Percentiles rank a stretch among this genome's conserved stretches.
These are phyloP conservation scores for Melanitta fusca DNA, from an alignment of 2,797 vertebrate genomes.

Conservation along the genomic window DNA sequence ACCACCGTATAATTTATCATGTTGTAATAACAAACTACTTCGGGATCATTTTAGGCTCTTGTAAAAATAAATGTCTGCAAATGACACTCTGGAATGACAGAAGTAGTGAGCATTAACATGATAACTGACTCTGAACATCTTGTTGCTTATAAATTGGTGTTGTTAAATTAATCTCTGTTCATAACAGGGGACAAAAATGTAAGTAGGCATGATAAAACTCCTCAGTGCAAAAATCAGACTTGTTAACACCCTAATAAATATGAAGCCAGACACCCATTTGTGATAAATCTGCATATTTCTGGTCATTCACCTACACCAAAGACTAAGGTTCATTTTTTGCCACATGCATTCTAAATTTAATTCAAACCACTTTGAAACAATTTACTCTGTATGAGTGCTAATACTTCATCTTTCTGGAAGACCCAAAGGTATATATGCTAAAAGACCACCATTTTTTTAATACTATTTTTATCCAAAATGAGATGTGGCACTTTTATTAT, in stretches of 20 bases:
- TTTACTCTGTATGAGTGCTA: background rate
- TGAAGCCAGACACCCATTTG: background rate
- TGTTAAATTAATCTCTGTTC: slow-evolving; percentile 24
- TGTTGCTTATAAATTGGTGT: background rate
- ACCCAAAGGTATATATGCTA: background rate
- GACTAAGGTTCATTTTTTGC: background rate
- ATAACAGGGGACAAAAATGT: background rate
- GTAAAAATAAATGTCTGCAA: slow-evolving; percentile 61
- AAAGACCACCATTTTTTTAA: background rate
- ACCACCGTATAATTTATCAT: background rate
- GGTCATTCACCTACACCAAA: background rate
- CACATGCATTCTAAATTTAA: background rate
- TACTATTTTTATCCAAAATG: background rate
- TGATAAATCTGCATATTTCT: background rate
- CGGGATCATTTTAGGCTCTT: slow-evolving; percentile 53
- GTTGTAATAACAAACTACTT: slow-evolving; percentile 36
- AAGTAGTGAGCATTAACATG: background rate
- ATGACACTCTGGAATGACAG: slow-evolving; percentile 48
- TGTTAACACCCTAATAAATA: background rate
- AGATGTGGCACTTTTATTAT: background rate
- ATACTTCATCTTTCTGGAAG: background rate
- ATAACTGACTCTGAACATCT: background rate
- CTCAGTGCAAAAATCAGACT: background rate
- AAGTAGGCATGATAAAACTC: background rate
- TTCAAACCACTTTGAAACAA: slow-evolving; percentile 14